phyloP scores from a whole-genome alignment of 1,140 invertebrate genomes.

The Drosophila pseudoananassae region DNA sequence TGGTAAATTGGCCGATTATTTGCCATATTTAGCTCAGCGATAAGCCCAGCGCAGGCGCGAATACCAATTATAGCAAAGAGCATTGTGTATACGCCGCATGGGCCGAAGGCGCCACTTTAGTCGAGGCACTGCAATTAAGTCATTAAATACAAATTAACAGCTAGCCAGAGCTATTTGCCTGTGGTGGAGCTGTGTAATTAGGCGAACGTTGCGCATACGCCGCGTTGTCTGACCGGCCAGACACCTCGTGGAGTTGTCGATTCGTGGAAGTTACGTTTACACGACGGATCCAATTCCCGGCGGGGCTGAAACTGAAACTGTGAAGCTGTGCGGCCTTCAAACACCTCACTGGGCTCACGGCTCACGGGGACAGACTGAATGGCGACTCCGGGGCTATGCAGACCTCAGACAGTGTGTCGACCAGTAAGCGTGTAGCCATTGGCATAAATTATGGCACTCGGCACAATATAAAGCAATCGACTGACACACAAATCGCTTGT shows the following conservation, averaged over 20 bases:
- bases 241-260: slow-evolving; percentile 10
- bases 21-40: slow-evolving; percentile 7
- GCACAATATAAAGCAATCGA: slow-evolving; percentile 65
- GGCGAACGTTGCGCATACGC: slow-evolving; percentile 61
- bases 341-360: slow-evolving; percentile 26
- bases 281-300: slow-evolving; percentile 20
- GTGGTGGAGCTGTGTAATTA: slow-evolving; percentile 50
- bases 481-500: slow-evolving; percentile 76
- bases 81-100: slow-evolving; percentile 46
- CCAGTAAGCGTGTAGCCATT: slow-evolving; percentile 52
- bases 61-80: slow-evolving; percentile 23
- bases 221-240: slow-evolving; percentile 42
- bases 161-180: slow-evolving; percentile 34
- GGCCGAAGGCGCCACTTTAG: slow-evolving; percentile 31
- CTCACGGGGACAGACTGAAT: slow-evolving; percentile 65
- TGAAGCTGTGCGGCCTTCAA: slow-evolving; percentile 49
- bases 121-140: slow-evolving; percentile 59
- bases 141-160: slow-evolving; percentile 74
- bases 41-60: slow-evolving; percentile 38
- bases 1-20: slow-evolving; percentile 23
- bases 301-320: background rate
- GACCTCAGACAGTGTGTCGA: slow-evolving; percentile 74
- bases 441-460: slow-evolving; percentile 74
- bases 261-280: slow-evolving; percentile 18
- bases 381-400: slow-evolving; percentile 58